Percentiles rank a stretch among this genome's conserved stretches.
phyloP scores from a whole-genome alignment of 2,888 invertebrate species.

The Cataglyphis livida region DNA sequence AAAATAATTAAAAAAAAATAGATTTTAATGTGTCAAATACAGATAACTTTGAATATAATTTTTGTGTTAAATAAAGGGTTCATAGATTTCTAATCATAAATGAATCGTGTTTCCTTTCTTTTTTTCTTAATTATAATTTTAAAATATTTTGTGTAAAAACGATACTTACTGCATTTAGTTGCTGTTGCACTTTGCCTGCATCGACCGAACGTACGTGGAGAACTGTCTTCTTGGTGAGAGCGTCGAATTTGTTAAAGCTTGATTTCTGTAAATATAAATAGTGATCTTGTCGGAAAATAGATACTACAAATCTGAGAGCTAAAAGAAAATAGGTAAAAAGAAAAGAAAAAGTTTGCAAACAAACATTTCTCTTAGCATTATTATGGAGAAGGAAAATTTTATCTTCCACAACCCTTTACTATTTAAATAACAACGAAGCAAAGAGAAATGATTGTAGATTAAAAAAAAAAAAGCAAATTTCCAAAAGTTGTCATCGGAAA shows the following conservation, averaged over 20 bases:
- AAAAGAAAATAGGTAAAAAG: background rate
- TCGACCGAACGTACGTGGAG: conserved; percentile 90
- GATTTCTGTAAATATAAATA: conserved; percentile 88
- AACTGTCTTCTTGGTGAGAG: conserved; percentile 89
- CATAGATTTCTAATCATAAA: background rate
- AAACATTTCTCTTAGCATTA: background rate
- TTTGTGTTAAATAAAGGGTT: background rate
- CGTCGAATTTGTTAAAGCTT: conserved; percentile 92
- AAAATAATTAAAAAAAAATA: background rate
- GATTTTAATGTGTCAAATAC: background rate
- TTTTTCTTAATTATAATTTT: background rate
- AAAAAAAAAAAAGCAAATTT: background rate
- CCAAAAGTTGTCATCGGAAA: background rate
- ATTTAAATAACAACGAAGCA: conserved; percentile 5
- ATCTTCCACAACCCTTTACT: background rate
- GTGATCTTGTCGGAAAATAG: background rate
- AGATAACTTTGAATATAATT: no score
- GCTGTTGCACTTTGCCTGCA: conserved; percentile 89
- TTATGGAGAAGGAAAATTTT: background rate
- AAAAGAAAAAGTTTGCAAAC: conserved; percentile 6
- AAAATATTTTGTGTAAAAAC: background rate
- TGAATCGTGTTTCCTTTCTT: background rate
- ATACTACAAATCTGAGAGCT: background rate
- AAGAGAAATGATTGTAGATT: background rate
- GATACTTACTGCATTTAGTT: conserved; percentile 88